phyloP scores from a whole-genome alignment of 2,113 vertebrate species.

The Euleptes europaea region DNA sequence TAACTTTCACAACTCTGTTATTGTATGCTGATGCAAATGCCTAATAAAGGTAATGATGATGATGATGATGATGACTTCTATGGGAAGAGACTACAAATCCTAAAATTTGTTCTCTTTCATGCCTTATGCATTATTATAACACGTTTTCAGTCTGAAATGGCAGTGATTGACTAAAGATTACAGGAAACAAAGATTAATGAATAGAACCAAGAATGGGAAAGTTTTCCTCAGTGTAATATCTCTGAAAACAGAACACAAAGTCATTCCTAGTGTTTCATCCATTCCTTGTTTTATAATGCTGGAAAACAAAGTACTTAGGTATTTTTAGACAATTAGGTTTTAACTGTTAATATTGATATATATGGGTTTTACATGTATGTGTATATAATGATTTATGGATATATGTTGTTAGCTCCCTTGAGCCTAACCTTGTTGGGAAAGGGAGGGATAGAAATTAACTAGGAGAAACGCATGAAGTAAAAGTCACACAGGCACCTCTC shows the following conservation, averaged over 20 bases:
- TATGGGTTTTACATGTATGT: too few species aligned
- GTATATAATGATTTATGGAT: too few species aligned
- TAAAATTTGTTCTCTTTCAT: background rate
- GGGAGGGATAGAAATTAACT: background rate
- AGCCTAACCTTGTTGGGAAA: too few species aligned
- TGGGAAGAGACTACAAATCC: background rate
- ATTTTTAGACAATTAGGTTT: too few species aligned
- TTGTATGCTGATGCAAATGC: too few species aligned
- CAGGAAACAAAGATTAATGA: background rate
- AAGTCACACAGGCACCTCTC: slow-evolving; percentile 25
- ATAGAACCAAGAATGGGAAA: slow-evolving; percentile 7
- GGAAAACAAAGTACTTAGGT: too few species aligned
- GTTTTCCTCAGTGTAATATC: background rate
- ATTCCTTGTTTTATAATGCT: background rate
- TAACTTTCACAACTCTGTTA: too few species aligned
- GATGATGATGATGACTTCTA: too few species aligned
- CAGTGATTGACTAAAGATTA: slow-evolving; percentile 18
- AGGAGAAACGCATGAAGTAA: slow-evolving; percentile 16
- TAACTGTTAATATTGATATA: too few species aligned
- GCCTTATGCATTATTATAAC: background rate
- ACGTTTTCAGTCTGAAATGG: background rate
- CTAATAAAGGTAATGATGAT: too few species aligned
- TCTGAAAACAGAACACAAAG: background rate
- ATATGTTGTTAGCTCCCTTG: too few species aligned
- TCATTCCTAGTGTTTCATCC: background rate